Base-by-base conservation (phyloP, 2,797 vertebrate genomes). In the Coccyzus lansbergi region DNA sequence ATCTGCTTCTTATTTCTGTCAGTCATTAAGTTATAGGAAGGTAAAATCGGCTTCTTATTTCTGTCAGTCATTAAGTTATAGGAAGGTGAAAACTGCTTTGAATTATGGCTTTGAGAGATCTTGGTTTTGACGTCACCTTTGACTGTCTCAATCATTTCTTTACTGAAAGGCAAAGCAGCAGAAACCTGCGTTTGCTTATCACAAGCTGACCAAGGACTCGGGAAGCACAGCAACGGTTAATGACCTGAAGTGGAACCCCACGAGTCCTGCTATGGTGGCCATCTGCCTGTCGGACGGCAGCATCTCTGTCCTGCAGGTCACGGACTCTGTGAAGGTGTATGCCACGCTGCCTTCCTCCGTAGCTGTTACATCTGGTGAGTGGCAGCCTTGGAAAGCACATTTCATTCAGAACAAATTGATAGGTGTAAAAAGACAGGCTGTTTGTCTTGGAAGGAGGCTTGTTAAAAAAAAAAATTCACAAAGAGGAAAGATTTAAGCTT, bases 161-260 rank as follows among this genome's bases (percentile, higher is more conserved):
- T 72, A 62, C 33, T 33, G 14, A 86, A 93, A 99, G 99, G 90
- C 97, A 20, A 98, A 97, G 51, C 98, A 94, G 53, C 98, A 98
- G 86, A 99, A 99, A 93, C 96, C 98, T 9, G 98, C 99, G 0
- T 99, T 99, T 95, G 97, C 98, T 4, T 98, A 97, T n/a, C 96
- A 99, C 67, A 98, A 97, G 62, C 98, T 98, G 44, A 56, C 95
- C 38, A 98, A 97, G 33, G 96, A 98, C 19, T 77, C 95, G 0
- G 97, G 97, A 31, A 94, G 93, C 4, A 59, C 97, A 51, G 96
- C 93, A 1, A 2, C 20, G 19, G 98, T 99, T 76, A 98, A 97
- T 3, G 99, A 99, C 96, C 97, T 99, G 87, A 99, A 99, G 93
- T 99, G 99, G 99, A 99, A 99, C 96, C 99, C 99, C 0, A 94